Percentiles rank a stretch among this genome's conserved stretches.
phyloP scores from a whole-genome alignment of 2,113 vertebrate species.

The Austrofundulus limnaeus region DNA sequence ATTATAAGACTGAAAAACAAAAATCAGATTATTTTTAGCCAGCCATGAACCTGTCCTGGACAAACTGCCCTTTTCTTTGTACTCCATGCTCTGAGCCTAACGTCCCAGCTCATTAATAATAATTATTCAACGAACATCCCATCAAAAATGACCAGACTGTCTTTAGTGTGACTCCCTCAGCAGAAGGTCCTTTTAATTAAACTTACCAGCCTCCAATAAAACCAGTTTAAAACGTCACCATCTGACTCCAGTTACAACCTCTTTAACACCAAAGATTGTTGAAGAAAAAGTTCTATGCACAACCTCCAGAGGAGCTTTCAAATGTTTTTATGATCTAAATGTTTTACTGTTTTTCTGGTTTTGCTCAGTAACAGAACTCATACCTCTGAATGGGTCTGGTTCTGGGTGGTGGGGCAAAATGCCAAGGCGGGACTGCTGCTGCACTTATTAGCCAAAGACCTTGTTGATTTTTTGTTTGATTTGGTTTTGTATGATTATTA shows the following conservation, averaged over 20 bases:
- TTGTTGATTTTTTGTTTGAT: conserved; percentile 56
- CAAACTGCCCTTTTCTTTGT: too few relatives aligned
- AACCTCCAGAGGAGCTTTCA: conserved; percentile 16
- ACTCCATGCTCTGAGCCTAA: too few relatives aligned
- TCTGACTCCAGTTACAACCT: background rate
- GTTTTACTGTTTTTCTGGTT: background rate
- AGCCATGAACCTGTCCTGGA: too few relatives aligned
- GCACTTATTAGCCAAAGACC: conserved; percentile 61
- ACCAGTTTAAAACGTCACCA: background rate
- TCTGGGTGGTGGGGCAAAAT: conserved; percentile 33
- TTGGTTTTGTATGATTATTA: conserved; percentile 56
- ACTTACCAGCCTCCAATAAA: background rate
- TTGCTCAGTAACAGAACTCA: conserved; percentile 3
- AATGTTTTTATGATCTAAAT: conserved; percentile 8
- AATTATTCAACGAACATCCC: too few relatives aligned
- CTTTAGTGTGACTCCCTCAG: too few relatives aligned
- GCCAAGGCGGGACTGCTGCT: conserved; percentile 23
- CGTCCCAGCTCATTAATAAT: too few relatives aligned
- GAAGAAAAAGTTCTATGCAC: conserved; percentile 3
- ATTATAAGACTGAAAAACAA: too few relatives aligned
- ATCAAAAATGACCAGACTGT: too few relatives aligned
- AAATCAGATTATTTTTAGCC: too few relatives aligned
- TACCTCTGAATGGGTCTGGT: background rate
- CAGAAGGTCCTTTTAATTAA: too few relatives aligned
- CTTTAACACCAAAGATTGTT: conserved; percentile 35